A percentile compares a stretch with the other conserved stretches of the same genome.
Conservation (phyloP, 2,888 invertebrate genomes). For the Heteromyza rotundicornis region DNA sequence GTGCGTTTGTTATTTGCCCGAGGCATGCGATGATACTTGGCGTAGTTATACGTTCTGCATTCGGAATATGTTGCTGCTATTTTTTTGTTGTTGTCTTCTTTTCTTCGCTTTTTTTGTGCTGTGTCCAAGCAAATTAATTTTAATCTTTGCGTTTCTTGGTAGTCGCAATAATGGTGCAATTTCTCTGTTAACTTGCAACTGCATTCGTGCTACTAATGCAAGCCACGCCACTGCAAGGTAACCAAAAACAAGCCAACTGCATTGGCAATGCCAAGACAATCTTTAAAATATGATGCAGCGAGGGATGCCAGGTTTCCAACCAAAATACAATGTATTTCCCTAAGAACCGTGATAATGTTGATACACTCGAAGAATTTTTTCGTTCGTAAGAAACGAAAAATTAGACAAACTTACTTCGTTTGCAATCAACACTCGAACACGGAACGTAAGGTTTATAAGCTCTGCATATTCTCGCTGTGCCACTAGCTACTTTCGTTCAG, state of each 20-base stretch:
- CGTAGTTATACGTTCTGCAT: too few species aligned
- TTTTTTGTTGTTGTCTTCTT: conserved; percentile 5
- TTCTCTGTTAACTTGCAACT: not conserved
- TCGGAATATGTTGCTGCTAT: not conserved
- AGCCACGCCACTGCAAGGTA: not conserved
- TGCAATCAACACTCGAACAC: too few species aligned
- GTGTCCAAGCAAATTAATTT: conserved; percentile 23
- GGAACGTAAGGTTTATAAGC: too few species aligned
- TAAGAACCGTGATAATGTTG: too few species aligned
- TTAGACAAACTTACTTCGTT: too few species aligned
- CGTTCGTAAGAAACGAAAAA: too few species aligned
- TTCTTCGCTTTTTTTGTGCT: not conserved
- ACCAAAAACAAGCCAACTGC: conserved; percentile 10
- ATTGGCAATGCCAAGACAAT: not conserved
- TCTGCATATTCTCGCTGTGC: too few species aligned
- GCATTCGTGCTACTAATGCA: not conserved
- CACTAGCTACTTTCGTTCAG: too few species aligned
- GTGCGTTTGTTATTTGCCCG: conserved; percentile 27
- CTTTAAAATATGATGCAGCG: not conserved
- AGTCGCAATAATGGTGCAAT: conserved; percentile 18
- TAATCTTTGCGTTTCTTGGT: conserved; percentile 28
- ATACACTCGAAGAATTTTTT: too few species aligned
- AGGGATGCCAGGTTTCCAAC: too few species aligned
- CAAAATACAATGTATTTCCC: too few species aligned
- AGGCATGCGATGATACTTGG: conserved; percentile 32